Base-by-base conservation (phyloP, 1,140 invertebrate genomes). In the Pollicipes pollicipes region DNA sequence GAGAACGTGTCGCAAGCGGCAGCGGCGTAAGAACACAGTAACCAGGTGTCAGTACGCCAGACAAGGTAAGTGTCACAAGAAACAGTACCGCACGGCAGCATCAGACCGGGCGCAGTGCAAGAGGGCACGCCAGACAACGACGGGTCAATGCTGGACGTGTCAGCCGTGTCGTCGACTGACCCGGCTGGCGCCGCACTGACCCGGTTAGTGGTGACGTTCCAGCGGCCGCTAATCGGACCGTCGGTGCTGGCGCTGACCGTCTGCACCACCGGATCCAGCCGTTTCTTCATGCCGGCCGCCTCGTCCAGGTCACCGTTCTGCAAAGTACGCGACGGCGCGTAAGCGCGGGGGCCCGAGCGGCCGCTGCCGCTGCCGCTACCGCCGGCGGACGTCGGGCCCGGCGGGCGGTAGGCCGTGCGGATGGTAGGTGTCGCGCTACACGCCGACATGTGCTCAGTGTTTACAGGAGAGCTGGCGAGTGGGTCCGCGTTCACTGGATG, bases 231-330 rank as follows among this genome's bases (percentile, higher is more conserved):
- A 26, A 81, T 76, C 72, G 74, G 71, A 72, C 74, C 78, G 69
- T 75, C 45, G 72, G 73, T 64, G 73, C 77, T 77, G 28, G 80
- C 77, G 73, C 77, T 75, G 76, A 76, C 75, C 35, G 83, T 77
- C 35, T 83, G 74, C 73, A 83, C 76, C 69, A 84, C 74, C 70
- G 80, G 79, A 75, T 84, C 81, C 69, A 82, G 74, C 72, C 84
- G 83, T 73, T 84, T 85, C 71, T 82, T 83, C 28, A 88, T 79
- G 0, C 89, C 89, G 76, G 83, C 82, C 45, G 88, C 84, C 76
- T 88, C 85, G 79, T 91, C 89, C 75, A 92, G 82, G 73, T 80
- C 80, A 16, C 76, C 79, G 71, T 82, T 83, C 85, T 86, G 71
- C 24, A 73, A 77, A 30, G 45, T 67, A 70, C 63, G 69, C 13